phyloP scores from a whole-genome alignment of 2,888 invertebrate species.

The Synanthedon formicaeformis region DNA sequence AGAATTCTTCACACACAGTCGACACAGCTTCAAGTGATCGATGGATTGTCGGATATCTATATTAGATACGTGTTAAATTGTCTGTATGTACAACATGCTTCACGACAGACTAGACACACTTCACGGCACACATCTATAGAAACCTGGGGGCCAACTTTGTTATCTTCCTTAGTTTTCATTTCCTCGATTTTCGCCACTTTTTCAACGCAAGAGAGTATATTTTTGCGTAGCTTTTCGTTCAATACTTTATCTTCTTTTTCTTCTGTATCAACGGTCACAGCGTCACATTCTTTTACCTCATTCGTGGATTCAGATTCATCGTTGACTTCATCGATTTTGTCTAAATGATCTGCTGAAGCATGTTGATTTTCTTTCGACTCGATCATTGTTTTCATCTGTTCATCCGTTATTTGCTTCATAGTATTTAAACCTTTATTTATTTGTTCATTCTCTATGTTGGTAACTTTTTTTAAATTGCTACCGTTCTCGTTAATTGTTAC shows the following conservation, averaged over 20 bases:
- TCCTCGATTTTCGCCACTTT: conserved; percentile 59
- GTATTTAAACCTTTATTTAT: conserved; percentile 47
- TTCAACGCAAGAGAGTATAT: conserved; percentile 57
- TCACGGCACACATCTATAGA: conserved; percentile 44
- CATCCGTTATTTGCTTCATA: conserved; percentile 23
- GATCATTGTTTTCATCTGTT: conserved; percentile 13
- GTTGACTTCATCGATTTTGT: conserved; percentile 9
- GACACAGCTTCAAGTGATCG: conserved; percentile 7
- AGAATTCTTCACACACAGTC: conserved; percentile 6
- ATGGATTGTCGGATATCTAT: background rate
- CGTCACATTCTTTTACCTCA: conserved; percentile 29
- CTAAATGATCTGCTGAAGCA: conserved; percentile 7
- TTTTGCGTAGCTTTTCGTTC: conserved; percentile 48
- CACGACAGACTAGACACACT: conserved; percentile 20
- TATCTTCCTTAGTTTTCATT: conserved; percentile 42
- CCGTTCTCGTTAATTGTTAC: conserved; percentile 27
- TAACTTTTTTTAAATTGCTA: conserved; percentile 53
- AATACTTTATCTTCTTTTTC: conserved; percentile 39
- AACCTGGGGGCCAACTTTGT: conserved; percentile 42
- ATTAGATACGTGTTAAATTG: background rate
- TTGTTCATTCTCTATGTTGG: conserved; percentile 61
- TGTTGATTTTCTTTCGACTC: conserved; percentile 6
- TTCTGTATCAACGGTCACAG: conserved; percentile 16
- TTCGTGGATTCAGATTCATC: conserved; percentile 11
- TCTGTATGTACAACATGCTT: background rate